Evolutionary conservation across 2,797 vertebrate species (phyloP).

Genomic region (Oryzias dopingdopingensis): DNA sequence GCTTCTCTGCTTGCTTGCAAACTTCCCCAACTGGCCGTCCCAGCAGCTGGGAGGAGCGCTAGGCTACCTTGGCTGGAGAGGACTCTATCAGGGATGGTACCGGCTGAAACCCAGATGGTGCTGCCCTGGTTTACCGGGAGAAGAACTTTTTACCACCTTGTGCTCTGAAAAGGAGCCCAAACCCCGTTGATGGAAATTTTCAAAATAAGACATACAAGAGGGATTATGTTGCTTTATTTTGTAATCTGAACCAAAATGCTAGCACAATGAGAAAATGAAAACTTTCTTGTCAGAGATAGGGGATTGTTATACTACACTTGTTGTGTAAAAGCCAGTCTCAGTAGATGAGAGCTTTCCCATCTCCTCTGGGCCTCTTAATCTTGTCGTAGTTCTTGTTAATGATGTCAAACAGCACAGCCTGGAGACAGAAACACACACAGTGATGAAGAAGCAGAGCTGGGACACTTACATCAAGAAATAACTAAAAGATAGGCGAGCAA

Average conservation of each 20-base stretch:
- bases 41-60: conserved; percentile 83
- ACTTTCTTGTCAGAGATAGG: conserved; percentile 1
- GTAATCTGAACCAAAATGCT: conserved; percentile 51
- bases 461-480: background rate
- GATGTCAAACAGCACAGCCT: conserved; percentile 88
- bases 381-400: conserved; percentile 91
- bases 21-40: conserved; percentile 81
- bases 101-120: conserved; percentile 62
- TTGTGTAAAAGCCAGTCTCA: conserved; percentile 63
- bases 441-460: conserved; percentile 1
- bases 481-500: conserved; percentile 17
- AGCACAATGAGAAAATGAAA: conserved; percentile 17
- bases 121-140: conserved; percentile 77
- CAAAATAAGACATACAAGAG: background rate
- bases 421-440: conserved; percentile 17
- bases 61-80: conserved; percentile 78
- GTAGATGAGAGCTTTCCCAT: conserved; percentile 89
- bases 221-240: conserved; percentile 69
- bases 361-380: conserved; percentile 90
- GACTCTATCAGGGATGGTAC: conserved; percentile 83
- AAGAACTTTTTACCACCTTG: conserved; percentile 54
- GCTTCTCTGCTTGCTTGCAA: conserved; percentile 78
- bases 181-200: background rate
- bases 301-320: conserved; percentile 24
- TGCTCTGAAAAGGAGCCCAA: background rate